A percentile compares a stretch with the other conserved stretches of the same genome.
phyloP scores from a whole-genome alignment of 2,888 invertebrate genomes.

The Eueremaeus valkanovi region DNA sequence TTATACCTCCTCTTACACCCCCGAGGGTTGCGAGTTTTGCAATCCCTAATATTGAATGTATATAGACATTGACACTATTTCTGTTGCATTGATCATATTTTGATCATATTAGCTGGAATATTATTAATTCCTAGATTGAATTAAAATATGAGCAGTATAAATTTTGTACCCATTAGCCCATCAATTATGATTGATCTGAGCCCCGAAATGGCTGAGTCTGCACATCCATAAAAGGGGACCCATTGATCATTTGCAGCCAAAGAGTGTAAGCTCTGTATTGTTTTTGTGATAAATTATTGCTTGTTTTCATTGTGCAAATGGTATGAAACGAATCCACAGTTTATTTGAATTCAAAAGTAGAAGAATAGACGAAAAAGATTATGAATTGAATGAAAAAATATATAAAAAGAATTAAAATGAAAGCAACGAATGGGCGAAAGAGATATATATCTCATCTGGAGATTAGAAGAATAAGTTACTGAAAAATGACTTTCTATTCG shows the following conservation, averaged over 20 bases:
- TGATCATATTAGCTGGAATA: too few species aligned
- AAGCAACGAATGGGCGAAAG: too few species aligned
- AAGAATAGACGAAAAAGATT: neutral
- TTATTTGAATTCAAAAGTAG: neutral
- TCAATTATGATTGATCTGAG: neutral
- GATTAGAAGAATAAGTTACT: slow-evolving; percentile 9
- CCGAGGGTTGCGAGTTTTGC: too few species aligned
- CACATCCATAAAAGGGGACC: neutral
- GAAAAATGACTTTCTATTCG: neutral
- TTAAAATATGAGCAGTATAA: too few species aligned
- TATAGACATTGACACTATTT: too few species aligned
- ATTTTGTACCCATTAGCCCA: too few species aligned
- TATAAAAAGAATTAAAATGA: slow-evolving; percentile 3
- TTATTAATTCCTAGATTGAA: too few species aligned
- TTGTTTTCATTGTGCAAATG: neutral
- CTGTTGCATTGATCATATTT: too few species aligned
- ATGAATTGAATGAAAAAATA: neutral
- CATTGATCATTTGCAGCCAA: neutral
- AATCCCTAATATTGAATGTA: too few species aligned
- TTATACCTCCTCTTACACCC: too few species aligned
- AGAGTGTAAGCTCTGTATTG: neutral
- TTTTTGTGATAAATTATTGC: neutral
- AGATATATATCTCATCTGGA: neutral
- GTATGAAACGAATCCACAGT: neutral
- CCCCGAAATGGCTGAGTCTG: neutral